Percentiles rank a stretch among this genome's conserved stretches.
Evolutionary conservation across 2,797 vertebrate species (phyloP).

Genomic region (Hirundo rustica): DNA sequence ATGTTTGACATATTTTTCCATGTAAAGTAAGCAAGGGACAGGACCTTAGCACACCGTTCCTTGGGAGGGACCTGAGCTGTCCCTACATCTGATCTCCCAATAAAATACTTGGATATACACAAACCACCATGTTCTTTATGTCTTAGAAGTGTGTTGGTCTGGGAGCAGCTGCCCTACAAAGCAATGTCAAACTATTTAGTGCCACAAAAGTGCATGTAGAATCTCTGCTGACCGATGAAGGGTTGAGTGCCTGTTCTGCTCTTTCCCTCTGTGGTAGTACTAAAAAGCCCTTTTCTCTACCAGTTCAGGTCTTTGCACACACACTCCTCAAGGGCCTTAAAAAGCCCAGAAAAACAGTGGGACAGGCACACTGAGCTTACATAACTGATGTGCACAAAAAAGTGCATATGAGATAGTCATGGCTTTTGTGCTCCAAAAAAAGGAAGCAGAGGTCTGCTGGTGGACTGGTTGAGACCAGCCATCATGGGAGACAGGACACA

Average conservation of each 20-base stretch:
- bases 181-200: background rate
- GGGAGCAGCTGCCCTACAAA: background rate
- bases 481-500: background rate
- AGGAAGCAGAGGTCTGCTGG: background rate
- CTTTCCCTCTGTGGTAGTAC: background rate
- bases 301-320: background rate
- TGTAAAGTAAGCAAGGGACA: background rate
- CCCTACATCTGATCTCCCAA: background rate
- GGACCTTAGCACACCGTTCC: background rate
- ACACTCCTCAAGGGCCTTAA: background rate
- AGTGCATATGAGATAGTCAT: rapidly evolving
- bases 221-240: background rate
- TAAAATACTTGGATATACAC: background rate
- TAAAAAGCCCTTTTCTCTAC: background rate
- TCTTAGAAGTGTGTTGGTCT: background rate
- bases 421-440: background rate
- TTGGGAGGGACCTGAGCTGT: background rate
- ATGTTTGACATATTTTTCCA: background rate
- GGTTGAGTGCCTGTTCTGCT: rapidly evolving
- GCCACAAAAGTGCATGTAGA: background rate
- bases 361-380: background rate
- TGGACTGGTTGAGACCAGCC: background rate
- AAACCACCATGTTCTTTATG: background rate
- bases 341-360: background rate
- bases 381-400: background rate